A percentile compares a stretch with the other conserved stretches of the same genome.
phyloP scores from a whole-genome alignment of 2,797 vertebrate species.

The Phrynocephalus guinanensis region DNA sequence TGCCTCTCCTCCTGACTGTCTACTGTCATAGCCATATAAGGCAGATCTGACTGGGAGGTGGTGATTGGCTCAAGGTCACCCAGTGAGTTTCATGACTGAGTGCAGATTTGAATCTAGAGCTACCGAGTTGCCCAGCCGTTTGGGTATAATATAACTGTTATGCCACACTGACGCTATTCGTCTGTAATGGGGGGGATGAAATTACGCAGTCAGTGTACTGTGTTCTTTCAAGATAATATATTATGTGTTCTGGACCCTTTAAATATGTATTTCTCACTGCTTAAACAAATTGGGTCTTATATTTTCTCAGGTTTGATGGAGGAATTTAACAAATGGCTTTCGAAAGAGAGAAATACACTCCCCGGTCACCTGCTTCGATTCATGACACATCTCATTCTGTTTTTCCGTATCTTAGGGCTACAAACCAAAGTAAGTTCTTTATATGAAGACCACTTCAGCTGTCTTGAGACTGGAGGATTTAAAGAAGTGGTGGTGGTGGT shows the following conservation, averaged over 20 bases:
- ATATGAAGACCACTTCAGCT: background rate
- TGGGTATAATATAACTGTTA: too few species aligned
- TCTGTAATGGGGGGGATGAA: background rate
- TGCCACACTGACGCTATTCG: too few species aligned
- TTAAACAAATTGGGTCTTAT: constrained; percentile 19
- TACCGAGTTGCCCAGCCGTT: too few species aligned
- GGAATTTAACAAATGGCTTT: constrained; percentile 92
- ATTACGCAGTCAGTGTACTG: background rate
- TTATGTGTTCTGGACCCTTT: constrained; percentile 7
- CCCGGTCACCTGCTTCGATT: constrained; percentile 96
- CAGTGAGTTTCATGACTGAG: too few species aligned
- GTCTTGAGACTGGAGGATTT: background rate
- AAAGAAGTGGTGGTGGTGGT: background rate
- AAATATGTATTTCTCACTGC: constrained; percentile 18
- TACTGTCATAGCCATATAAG: too few species aligned
- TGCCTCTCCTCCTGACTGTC: too few species aligned
- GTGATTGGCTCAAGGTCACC: too few species aligned
- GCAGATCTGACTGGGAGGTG: too few species aligned
- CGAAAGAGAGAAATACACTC: constrained; percentile 81
- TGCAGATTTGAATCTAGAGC: too few species aligned
- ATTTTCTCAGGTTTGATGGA: constrained; percentile 87
- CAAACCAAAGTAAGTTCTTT: constrained; percentile 86
- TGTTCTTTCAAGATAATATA: background rate
- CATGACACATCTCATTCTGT: constrained; percentile 93
- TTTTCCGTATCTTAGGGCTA: constrained; percentile 92